phyloP scores from a whole-genome alignment of 2,888 invertebrate species.

The Agrilus biguttatus region DNA sequence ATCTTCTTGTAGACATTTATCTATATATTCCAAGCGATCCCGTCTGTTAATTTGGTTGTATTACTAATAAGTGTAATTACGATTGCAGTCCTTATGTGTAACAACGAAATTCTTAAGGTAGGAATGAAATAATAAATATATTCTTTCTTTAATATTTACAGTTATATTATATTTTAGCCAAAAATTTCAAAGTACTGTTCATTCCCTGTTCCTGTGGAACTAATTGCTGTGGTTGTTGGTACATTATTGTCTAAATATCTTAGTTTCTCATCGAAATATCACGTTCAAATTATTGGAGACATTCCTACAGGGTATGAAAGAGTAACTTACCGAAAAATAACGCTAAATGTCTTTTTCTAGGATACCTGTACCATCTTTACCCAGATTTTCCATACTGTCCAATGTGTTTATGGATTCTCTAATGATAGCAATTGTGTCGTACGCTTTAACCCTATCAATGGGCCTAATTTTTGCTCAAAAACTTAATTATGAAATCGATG shows the following conservation, averaged over 20 bases:
- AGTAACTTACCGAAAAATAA: background rate
- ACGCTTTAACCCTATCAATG: conserved; percentile 60
- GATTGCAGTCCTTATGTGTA: conserved; percentile 42
- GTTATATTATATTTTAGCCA: conserved; percentile 31
- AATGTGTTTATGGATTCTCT: conserved; percentile 44
- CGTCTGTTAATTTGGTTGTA: conserved; percentile 43
- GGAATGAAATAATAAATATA: background rate
- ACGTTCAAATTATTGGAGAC: conserved; percentile 45
- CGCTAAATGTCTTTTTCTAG: conserved; percentile 23
- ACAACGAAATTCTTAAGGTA: conserved; percentile 53
- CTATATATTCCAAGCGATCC: conserved; percentile 41
- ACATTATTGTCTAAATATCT: conserved; percentile 48
- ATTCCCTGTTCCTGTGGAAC: conserved; percentile 61
- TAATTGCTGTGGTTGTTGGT: conserved; percentile 53
- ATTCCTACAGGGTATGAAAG: conserved; percentile 50
- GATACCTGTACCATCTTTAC: conserved; percentile 42
- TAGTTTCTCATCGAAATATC: conserved; percentile 35
- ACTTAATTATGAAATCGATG: conserved; percentile 49
- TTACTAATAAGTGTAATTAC: conserved; percentile 45
- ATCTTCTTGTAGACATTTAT: conserved; percentile 39
- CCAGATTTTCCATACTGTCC: conserved; percentile 40
- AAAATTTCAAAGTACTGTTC: conserved; percentile 40
- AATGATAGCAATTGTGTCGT: conserved; percentile 55
- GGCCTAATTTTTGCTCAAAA: conserved; percentile 60
- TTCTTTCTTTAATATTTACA: too few species aligned